Evolutionary conservation across 1,140 invertebrate genomes (phyloP).

Genomic region (Dysdera silvatica): DNA sequence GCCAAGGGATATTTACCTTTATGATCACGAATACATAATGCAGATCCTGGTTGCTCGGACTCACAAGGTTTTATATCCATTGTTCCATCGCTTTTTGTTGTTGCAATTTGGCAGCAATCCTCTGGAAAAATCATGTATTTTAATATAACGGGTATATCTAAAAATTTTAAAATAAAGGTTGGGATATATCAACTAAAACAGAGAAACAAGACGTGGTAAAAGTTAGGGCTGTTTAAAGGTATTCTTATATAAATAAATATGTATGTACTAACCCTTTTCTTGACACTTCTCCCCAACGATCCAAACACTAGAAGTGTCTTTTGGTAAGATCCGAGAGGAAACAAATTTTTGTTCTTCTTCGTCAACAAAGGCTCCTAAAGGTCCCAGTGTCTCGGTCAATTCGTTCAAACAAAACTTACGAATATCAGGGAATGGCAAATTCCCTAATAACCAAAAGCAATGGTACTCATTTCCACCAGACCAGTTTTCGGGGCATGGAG

Average conservation of each 20-base stretch:
- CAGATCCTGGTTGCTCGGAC: neutral
- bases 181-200: too few species aligned
- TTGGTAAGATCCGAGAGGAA: neutral
- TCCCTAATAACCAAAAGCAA: conserved; percentile 14
- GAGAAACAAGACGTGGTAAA: too few species aligned
- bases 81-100: neutral
- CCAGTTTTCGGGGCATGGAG: conserved; percentile 12
- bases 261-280: neutral
- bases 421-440: too few species aligned
- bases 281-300: neutral
- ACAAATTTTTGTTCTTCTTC: conserved; percentile 10
- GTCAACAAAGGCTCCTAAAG: neutral
- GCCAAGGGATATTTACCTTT: too few species aligned
- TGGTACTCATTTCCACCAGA: conserved; percentile 24
- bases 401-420: too few species aligned
- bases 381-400: neutral
- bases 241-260: neutral
- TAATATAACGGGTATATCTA: neutral
- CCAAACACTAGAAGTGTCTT: neutral
- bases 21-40: conserved; percentile 10
- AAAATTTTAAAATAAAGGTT: too few species aligned
- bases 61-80: neutral
- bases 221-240: too few species aligned
- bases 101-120: conserved; percentile 5
- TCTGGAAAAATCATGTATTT: conserved; percentile 4